Conservation (phyloP, 2,888 invertebrate genomes). For the Orthosia gracilis region DNA sequence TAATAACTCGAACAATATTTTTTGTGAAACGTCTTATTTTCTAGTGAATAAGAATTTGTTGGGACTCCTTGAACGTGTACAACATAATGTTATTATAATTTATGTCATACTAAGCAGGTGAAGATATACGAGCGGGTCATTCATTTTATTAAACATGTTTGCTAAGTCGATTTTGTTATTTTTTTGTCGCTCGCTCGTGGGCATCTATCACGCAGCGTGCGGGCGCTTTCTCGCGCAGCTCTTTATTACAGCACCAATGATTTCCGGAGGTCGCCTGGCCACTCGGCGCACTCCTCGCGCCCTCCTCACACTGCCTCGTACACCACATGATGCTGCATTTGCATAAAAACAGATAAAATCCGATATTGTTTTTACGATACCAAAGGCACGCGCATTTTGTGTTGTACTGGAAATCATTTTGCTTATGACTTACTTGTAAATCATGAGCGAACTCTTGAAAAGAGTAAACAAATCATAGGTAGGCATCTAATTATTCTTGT, state of each 20-base stretch:
- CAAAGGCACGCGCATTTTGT: constrained; percentile 36
- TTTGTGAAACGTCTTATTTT: constrained; percentile 88
- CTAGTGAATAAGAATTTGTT: constrained; percentile 90
- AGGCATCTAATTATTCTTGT: not conserved
- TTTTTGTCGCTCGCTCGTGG: constrained; percentile 86
- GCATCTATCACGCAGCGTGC: constrained; percentile 90
- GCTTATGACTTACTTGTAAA: constrained; percentile 43
- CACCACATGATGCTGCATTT: constrained; percentile 67
- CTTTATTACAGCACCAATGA: constrained; percentile 88
- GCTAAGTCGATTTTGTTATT: constrained; percentile 90
- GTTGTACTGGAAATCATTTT: constrained; percentile 43
- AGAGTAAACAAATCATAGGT: constrained; percentile 4
- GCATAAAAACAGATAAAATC: constrained; percentile 66
- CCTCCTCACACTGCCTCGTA: constrained; percentile 47
- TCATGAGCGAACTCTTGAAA: constrained; percentile 6
- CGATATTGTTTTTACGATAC: constrained; percentile 56
- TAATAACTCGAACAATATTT: constrained; percentile 85
- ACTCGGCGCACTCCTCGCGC: constrained; percentile 59
- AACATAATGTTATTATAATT: constrained; percentile 91
- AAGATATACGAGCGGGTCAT: constrained; percentile 90
- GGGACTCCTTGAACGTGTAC: constrained; percentile 89
- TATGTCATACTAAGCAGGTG: constrained; percentile 91
- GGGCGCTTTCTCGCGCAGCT: constrained; percentile 88
- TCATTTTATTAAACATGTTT: constrained; percentile 91
- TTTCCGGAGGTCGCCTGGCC: constrained; percentile 84